phyloP scores from a whole-genome alignment of 2,113 vertebrate species.

The Lagopus muta region DNA sequence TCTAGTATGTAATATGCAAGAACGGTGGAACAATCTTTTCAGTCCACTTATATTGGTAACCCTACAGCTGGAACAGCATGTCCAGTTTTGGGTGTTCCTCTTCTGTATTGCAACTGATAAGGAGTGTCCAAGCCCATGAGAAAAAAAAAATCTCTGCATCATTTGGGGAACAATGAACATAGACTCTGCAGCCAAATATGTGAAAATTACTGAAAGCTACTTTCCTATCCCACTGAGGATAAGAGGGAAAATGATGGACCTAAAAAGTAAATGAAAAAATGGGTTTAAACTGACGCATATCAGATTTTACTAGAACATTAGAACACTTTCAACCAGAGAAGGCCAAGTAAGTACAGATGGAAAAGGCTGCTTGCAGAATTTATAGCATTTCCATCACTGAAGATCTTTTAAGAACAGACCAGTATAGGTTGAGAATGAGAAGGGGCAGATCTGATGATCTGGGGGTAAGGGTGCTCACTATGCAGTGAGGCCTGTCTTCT shows the following conservation, averaged over 20 bases:
- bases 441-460: not conserved
- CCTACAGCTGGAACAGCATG: accelerated
- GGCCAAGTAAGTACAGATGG: not conserved
- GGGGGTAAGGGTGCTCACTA: not conserved
- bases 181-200: not conserved
- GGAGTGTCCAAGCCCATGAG: not conserved
- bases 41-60: not conserved
- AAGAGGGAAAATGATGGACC: not conserved
- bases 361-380: not conserved
- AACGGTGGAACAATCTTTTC: not conserved
- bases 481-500: not conserved
- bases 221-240: not conserved
- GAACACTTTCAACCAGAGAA: not conserved
- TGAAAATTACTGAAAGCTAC: not conserved
- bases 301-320: not conserved
- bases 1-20: not conserved
- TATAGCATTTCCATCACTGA: not conserved
- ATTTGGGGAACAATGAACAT: not conserved
- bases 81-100: not conserved
- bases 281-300: not conserved
- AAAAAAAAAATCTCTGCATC: not conserved
- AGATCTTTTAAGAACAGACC: not conserved
- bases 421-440: not conserved
- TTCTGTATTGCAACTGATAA: not conserved
- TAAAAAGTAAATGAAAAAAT: not conserved